Evolutionary conservation across 2,113 vertebrate species (phyloP), one percentile per base, ranked within the genome.

Genomic region (Cyprinodon tularosa): DNA sequence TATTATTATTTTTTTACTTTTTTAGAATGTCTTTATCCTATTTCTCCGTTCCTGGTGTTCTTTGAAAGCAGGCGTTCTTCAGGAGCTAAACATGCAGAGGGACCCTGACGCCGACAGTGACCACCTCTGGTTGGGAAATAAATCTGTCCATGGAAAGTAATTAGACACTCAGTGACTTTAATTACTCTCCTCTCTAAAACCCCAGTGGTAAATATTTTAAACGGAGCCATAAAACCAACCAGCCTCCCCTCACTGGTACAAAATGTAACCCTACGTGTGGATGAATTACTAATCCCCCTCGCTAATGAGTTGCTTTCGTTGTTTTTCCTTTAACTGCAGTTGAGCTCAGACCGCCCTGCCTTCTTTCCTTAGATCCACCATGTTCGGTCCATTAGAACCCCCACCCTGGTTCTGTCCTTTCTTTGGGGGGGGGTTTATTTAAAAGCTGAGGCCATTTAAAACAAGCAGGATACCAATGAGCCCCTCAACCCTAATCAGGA

Each of bases 401-500:
- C 29, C 29, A 29, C 29, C 29, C 29, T 29, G 29, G 29, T 29
- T 29, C 29, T 29, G 29, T 29, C 29, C 29, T 29, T 29, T 1
- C 29, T 29, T 29, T 29, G 29, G 29, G 29, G 29, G 29, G 29
- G 0, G 69, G 67, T 71, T 69, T 75, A 50, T 87, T 89, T 86
- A 75, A 81, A 76, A 88, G 48, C 68, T 20, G 17, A 64, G 63
- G 71, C 69, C 66, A 80, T 88, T 88, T 65, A 36, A 83, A 84
- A 73, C 79, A 68, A 74, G 71, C 76, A 47, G 73, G 64, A 87
- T 91, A 82, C 84, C 91, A 93, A 94, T 90, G 82, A 83, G 77
- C 71, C 88, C 69, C 76, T 90, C 80, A 86, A 76, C 89, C 72
- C 88, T 93, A 90, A 93, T 93, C 91, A 92, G 84, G 79, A 91